These are phyloP conservation scores for Drosophila picticornis DNA, from an alignment of 2,888 invertebrate species.

Conservation along the genomic window DNA sequence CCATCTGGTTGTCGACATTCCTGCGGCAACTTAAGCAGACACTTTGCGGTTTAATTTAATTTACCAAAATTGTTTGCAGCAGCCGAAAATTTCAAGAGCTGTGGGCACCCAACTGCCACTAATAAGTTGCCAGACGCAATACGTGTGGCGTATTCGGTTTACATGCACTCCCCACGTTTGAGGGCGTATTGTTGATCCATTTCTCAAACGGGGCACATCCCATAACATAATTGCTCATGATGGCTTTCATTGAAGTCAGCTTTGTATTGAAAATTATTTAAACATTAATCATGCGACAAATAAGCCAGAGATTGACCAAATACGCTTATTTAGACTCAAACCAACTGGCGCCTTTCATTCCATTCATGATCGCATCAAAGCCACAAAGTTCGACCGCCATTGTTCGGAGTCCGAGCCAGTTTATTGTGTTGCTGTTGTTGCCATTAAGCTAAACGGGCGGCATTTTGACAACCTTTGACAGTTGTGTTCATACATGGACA, in stretches of 20 bases:
- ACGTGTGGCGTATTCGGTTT: constrained; percentile 49
- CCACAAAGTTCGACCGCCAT: constrained; percentile 49
- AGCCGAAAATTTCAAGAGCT: constrained; percentile 29
- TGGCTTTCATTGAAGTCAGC: constrained; percentile 60
- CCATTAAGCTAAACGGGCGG: constrained; percentile 66
- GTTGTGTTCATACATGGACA: constrained; percentile 66
- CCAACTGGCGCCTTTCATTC: not conserved
- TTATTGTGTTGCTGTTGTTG: constrained; percentile 54
- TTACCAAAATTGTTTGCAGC: constrained; percentile 59
- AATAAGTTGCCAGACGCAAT: constrained; percentile 19
- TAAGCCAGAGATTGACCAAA: constrained; percentile 52
- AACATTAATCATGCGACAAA: constrained; percentile 73
- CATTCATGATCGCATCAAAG: constrained; percentile 45
- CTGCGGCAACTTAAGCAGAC: constrained; percentile 69
- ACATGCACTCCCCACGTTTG: constrained; percentile 15
- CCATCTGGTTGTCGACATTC: constrained; percentile 49
- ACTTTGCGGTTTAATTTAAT: constrained; percentile 80
- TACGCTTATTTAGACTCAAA: not conserved
- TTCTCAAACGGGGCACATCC: constrained; percentile 6
- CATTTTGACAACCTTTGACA: constrained; percentile 80
- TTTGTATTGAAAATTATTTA: constrained; percentile 70
- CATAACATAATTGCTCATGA: constrained; percentile 62
- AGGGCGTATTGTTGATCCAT: constrained; percentile 8
- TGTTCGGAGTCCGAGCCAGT: constrained; percentile 21
- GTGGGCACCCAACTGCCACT: constrained; percentile 17